A percentile compares a stretch with the other conserved stretches of the same genome.
phyloP scores from a whole-genome alignment of 2,888 invertebrate species.

The Athalia rosae region DNA sequence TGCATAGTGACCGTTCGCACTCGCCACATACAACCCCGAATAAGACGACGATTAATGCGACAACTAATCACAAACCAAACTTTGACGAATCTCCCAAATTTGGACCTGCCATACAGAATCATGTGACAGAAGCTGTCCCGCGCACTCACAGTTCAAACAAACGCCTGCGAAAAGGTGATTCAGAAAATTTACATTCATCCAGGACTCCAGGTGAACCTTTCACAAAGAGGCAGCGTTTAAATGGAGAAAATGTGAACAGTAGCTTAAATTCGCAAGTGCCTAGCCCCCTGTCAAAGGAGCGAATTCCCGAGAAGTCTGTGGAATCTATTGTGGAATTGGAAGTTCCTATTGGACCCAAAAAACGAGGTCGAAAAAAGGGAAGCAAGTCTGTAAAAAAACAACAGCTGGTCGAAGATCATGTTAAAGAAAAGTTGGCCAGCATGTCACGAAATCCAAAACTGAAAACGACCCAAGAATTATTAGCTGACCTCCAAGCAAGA shows the following conservation, averaged over 20 bases:
- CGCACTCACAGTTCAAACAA: slow-evolving; percentile 76
- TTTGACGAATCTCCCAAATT: slow-evolving; percentile 61
- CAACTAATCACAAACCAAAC: slow-evolving; percentile 65
- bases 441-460: slow-evolving; percentile 79
- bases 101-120: slow-evolving; percentile 65
- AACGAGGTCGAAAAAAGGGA: slow-evolving; percentile 78
- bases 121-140: slow-evolving; percentile 72
- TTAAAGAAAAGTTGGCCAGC: slow-evolving; percentile 78
- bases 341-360: slow-evolving; percentile 73
- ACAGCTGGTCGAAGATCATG: slow-evolving; percentile 73
- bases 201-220: slow-evolving; percentile 62
- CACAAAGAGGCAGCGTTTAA: slow-evolving; percentile 73
- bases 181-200: slow-evolving; percentile 46
- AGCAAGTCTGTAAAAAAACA: slow-evolving; percentile 76
- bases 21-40: slow-evolving; percentile 68
- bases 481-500: slow-evolving; percentile 84
- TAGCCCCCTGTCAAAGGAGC: slow-evolving; percentile 71
- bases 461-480: slow-evolving; percentile 87
- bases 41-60: slow-evolving; percentile 60
- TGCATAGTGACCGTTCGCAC: slow-evolving; percentile 71
- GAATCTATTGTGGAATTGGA: slow-evolving; percentile 50
- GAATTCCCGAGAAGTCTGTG: slow-evolving; percentile 63
- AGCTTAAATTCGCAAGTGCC: slow-evolving; percentile 75
- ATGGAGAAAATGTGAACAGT: slow-evolving; percentile 71
- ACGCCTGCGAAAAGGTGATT: slow-evolving; percentile 74